A percentile compares a stretch with the other conserved stretches of the same genome.
phyloP scores from a whole-genome alignment of 2,888 invertebrate genomes.

The Melolontha melolontha region DNA sequence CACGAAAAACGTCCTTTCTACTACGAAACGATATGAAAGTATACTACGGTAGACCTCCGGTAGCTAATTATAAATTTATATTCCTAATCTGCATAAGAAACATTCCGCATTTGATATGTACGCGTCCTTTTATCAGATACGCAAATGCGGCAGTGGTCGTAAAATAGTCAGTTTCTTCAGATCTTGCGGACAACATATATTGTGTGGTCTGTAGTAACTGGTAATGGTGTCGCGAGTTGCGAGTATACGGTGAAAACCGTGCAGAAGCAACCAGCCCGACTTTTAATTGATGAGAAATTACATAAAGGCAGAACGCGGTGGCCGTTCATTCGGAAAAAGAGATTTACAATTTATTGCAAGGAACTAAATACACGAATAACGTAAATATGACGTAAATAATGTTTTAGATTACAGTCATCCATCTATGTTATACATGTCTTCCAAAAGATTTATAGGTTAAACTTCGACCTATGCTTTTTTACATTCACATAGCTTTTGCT shows the following conservation, averaged over 20 bases:
- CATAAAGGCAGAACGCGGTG: slow-evolving; percentile 14
- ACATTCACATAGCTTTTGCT: too few species aligned
- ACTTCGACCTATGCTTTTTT: too few species aligned
- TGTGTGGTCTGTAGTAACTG: slow-evolving; percentile 28
- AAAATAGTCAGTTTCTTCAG: slow-evolving; percentile 35
- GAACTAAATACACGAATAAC: slow-evolving; percentile 1
- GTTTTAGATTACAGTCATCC: too few species aligned
- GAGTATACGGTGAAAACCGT: slow-evolving; percentile 17
- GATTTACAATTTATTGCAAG: slow-evolving; percentile 2
- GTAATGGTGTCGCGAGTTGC: slow-evolving; percentile 5
- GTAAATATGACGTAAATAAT: slow-evolving; percentile 3
- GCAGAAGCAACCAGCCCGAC: slow-evolving; percentile 18
- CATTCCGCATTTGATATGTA: slow-evolving; percentile 35
- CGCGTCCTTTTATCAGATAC: slow-evolving; percentile 35
- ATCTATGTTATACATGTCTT: too few species aligned
- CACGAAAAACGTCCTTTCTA: too few species aligned
- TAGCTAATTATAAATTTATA: slow-evolving; percentile 34
- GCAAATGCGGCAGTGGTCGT: slow-evolving; percentile 26
- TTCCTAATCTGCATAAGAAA: slow-evolving; percentile 46
- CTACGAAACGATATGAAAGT: slow-evolving; percentile 12
- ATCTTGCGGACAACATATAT: slow-evolving; percentile 31
- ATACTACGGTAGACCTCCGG: slow-evolving; percentile 1
- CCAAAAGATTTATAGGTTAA: too few species aligned
- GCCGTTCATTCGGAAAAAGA: slow-evolving; percentile 1
- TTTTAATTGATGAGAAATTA: slow-evolving; percentile 30